These are phyloP conservation scores for Gallinago undulata DNA, from an alignment of 2,113 vertebrate species.

Conservation along the genomic window DNA sequence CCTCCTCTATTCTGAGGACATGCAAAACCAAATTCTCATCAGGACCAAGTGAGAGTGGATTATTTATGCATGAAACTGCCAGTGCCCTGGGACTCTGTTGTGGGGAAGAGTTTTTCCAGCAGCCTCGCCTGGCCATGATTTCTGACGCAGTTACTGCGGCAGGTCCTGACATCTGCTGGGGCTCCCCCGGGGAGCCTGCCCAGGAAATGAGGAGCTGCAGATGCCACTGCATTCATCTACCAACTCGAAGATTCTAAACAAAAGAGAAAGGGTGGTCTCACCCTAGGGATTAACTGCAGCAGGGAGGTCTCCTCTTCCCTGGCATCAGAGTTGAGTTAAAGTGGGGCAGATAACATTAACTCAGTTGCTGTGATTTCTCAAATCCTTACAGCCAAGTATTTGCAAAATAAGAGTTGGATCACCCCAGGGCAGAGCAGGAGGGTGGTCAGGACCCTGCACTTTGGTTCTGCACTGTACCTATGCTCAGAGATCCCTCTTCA, in stretches of 20 bases:
- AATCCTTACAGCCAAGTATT: neutral
- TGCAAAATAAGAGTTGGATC: neutral
- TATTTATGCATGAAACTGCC: neutral
- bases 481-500: neutral
- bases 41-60: neutral
- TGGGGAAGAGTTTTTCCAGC: neutral
- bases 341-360: neutral
- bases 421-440: neutral
- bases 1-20: neutral
- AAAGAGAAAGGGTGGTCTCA: conserved; percentile 1
- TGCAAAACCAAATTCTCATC: neutral
- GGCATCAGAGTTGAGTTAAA: neutral
- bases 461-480: accelerated
- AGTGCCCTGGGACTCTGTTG: neutral
- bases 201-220: neutral
- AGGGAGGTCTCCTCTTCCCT: neutral
- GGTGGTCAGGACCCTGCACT: neutral
- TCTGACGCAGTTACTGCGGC: neutral
- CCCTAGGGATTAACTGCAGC: neutral
- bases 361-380: neutral
- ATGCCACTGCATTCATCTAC: neutral
- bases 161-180: neutral
- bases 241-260: neutral
- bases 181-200: neutral
- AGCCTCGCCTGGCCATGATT: neutral